Percentiles rank a stretch among this genome's conserved stretches.
Conservation (phyloP, 37 sponge, comb jelly and placozoan genomes). For the Chondrilla cf. caribensis region DNA sequence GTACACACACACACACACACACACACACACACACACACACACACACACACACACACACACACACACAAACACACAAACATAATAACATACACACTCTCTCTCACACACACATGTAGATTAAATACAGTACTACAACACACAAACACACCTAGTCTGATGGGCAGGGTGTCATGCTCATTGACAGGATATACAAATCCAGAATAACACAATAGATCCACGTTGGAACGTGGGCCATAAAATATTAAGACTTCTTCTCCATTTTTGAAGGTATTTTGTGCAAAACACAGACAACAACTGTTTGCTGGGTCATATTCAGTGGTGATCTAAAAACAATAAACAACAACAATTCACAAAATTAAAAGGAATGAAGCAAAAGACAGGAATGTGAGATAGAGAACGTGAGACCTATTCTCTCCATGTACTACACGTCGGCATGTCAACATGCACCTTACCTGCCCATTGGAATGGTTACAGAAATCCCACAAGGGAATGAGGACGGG, state of each 20-base stretch:
- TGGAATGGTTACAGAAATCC: slow-evolving; percentile 77
- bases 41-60: no score
- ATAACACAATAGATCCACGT: slow-evolving; percentile 64
- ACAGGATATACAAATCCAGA: slow-evolving; percentile 64
- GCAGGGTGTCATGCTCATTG: slow-evolving; percentile 45
- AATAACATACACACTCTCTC: no score
- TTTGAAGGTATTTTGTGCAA: slow-evolving; percentile 6
- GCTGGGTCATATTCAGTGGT: slow-evolving; percentile 58
- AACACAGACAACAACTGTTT: slow-evolving; percentile 37
- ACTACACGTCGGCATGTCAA: no score
- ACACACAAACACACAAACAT: no score
- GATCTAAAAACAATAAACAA: slow-evolving; percentile 42
- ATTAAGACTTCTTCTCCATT: slow-evolving; percentile 62
- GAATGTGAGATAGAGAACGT: background rate
- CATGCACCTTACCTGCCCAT: slow-evolving; percentile 18
- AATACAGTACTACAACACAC: background rate
- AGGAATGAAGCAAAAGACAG: background rate
- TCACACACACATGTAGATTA: no score
- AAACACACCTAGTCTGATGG: slow-evolving; percentile 49
- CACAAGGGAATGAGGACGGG: slow-evolving; percentile 78
- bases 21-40: no score
- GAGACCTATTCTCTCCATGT: no score
- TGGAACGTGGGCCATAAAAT: slow-evolving; percentile 67
- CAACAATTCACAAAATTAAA: no score
- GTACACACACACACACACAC: no score